phyloP scores from a whole-genome alignment of 2,797 vertebrate species.

The Perodicticus potto region DNA sequence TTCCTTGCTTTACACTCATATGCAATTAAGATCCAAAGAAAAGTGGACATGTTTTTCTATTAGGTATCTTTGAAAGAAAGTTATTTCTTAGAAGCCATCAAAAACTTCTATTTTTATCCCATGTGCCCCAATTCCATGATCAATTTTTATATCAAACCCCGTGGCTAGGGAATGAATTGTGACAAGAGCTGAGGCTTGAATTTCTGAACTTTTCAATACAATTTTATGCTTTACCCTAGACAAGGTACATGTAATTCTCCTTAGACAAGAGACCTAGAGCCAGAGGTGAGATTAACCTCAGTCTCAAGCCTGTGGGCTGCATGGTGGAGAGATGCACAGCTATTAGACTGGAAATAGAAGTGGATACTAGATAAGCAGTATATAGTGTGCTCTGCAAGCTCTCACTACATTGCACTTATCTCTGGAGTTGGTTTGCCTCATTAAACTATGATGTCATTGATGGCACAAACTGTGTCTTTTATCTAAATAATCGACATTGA shows the following conservation, averaged over 20 bases:
- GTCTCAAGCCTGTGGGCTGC: background rate
- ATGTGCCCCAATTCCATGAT: background rate
- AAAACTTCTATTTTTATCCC: background rate
- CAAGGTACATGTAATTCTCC: background rate
- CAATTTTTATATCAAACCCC: background rate
- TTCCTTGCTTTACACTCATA: constrained; percentile 12
- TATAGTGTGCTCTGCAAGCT: background rate
- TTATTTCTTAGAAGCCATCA: constrained; percentile 3
- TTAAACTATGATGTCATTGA: background rate
- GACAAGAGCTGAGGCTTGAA: background rate
- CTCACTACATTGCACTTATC: background rate
- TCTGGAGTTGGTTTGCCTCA: background rate
- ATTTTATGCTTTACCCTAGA: background rate
- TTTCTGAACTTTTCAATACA: background rate
- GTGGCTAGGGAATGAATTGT: background rate
- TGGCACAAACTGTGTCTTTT: background rate
- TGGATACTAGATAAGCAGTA: background rate
- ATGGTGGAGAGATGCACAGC: background rate
- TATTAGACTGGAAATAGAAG: background rate
- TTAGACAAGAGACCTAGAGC: background rate
- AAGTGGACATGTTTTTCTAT: background rate
- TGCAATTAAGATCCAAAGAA: constrained; percentile 45
- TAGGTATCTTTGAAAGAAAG: constrained; percentile 24
- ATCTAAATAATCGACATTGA: constrained; percentile 27
- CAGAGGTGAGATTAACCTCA: background rate